A percentile compares a stretch with the other conserved stretches of the same genome.
Evolutionary conservation across 2,113 vertebrate genomes (phyloP).

Genomic region (Hippocampus guttulatus): DNA sequence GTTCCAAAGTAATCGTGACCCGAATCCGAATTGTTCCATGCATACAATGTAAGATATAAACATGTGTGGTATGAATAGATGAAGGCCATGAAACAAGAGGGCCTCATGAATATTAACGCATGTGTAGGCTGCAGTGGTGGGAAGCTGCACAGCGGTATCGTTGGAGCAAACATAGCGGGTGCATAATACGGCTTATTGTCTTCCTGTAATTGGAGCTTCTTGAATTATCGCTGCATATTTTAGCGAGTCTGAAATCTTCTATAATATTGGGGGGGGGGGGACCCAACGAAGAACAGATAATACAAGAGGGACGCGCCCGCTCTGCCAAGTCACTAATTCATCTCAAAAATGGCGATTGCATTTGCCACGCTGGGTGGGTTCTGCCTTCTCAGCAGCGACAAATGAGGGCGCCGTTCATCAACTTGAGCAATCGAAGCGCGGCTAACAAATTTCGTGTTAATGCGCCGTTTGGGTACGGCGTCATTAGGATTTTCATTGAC

Average conservation of each 20-base stretch:
- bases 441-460: conserved; percentile 50
- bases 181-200: background rate
- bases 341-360: conserved; percentile 48
- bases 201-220: background rate
- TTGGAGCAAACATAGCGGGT: background rate
- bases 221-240: background rate
- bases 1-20: conserved; percentile 7
- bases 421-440: conserved; percentile 29
- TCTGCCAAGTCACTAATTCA: conserved; percentile 31
- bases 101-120: conserved; percentile 36
- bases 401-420: conserved; percentile 43
- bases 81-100: conserved; percentile 6
- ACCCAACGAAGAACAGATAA: too few species aligned
- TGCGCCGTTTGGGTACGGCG: conserved; percentile 55
- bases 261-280: background rate
- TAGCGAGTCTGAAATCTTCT: background rate
- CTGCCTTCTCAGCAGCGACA: conserved; percentile 15
- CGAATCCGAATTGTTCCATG: background rate
- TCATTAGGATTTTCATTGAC: conserved; percentile 59
- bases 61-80: background rate
- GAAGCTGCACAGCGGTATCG: background rate
- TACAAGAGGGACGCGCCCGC: too few species aligned
- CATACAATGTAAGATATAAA: background rate
- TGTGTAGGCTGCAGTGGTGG: conserved; percentile 3
- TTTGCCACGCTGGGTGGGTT: conserved; percentile 22